These are phyloP conservation scores for Drosophila nebulosa DNA, from an alignment of 1,140 invertebrate species.

Conservation along the genomic window DNA sequence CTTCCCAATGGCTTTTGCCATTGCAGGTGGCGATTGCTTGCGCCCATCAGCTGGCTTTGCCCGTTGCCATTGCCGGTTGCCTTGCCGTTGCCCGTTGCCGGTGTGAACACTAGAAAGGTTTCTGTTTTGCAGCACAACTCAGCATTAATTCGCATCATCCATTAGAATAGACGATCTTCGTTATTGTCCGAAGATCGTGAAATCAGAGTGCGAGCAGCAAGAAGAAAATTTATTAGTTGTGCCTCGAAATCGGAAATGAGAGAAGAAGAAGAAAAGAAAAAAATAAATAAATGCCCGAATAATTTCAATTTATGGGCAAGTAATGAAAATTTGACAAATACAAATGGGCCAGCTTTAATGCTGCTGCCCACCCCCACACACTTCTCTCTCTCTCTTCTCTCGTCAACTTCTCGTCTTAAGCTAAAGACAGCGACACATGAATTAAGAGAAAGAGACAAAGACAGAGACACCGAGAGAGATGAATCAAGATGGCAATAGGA, in stretches of 20 bases:
- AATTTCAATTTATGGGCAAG: constrained; percentile 66
- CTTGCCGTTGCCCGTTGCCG: constrained; percentile 25
- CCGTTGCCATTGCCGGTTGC: too few species aligned
- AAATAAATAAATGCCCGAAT: constrained; percentile 48
- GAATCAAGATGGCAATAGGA: not conserved
- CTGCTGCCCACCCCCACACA: too few species aligned
- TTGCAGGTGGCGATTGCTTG: constrained; percentile 70
- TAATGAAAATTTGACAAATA: constrained; percentile 78
- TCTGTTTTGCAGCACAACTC: not conserved
- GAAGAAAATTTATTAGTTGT: constrained; percentile 66
- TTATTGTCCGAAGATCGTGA: constrained; percentile 48
- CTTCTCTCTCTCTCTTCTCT: too few species aligned
- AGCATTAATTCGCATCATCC: too few species aligned
- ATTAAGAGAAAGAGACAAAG: constrained; percentile 29
- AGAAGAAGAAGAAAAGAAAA: not conserved
- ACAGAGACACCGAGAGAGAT: not conserved
- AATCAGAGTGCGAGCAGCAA: constrained; percentile 74
- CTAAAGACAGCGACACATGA: too few species aligned
- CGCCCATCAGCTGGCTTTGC: too few species aligned
- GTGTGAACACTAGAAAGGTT: constrained; percentile 77
- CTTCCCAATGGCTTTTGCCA: constrained; percentile 11
- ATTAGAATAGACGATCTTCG: too few species aligned
- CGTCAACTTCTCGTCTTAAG: too few species aligned
- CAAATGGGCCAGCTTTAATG: constrained; percentile 56
- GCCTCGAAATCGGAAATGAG: too few species aligned